A percentile compares a stretch with the other conserved stretches of the same genome.
phyloP scores from a whole-genome alignment of 37 sponge, comb jelly and placozoan species.

The Haliclona indistincta region DNA sequence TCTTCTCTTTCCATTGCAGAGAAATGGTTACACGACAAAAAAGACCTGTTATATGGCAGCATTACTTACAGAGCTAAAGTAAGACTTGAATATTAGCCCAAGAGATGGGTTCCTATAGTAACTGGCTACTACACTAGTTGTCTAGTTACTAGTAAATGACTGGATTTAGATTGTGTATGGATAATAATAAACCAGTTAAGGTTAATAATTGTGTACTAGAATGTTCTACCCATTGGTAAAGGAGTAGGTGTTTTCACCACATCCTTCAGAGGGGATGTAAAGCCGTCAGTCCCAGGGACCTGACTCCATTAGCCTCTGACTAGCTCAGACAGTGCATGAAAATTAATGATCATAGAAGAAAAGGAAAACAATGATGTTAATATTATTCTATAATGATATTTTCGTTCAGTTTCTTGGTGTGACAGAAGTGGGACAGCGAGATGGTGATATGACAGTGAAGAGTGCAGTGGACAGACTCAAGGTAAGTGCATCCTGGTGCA shows the following conservation, averaged over 20 bases:
- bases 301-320: too few species aligned
- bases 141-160: background rate
- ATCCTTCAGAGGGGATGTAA: too few species aligned
- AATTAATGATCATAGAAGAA: too few species aligned
- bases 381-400: background rate
- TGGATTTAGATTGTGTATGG: too few species aligned
- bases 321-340: too few species aligned
- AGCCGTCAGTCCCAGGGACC: too few species aligned
- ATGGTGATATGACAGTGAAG: background rate
- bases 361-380: too few species aligned
- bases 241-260: too few species aligned
- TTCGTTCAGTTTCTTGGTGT: slow-evolving; percentile 20
- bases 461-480: slow-evolving; percentile 19
- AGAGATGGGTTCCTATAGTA: background rate
- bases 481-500: slow-evolving; percentile 1
- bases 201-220: too few species aligned
- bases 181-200: too few species aligned
- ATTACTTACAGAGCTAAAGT: background rate
- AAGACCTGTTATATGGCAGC: background rate
- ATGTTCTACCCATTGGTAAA: too few species aligned
- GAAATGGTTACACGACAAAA: slow-evolving; percentile 5
- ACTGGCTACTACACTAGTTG: background rate
- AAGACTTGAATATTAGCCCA: background rate
- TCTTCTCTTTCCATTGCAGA: background rate
- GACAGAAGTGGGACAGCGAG: slow-evolving; percentile 7